These are phyloP conservation scores for Scytalopus superciliaris DNA, from an alignment of 2,113 vertebrate species.

Conservation along the genomic window DNA sequence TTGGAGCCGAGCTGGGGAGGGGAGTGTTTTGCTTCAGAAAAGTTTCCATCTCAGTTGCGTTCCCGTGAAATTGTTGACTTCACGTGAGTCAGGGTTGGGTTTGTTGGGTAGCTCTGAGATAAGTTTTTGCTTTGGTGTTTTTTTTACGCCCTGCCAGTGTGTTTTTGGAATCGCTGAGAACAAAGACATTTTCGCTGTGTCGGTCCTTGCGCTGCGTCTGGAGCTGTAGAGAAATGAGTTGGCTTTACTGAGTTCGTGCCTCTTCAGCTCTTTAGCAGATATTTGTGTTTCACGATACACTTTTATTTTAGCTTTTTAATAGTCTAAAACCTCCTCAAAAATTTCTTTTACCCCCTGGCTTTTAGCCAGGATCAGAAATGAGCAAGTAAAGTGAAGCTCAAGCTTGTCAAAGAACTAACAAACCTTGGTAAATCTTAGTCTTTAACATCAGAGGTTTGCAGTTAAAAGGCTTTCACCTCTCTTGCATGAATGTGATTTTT, in stretches of 20 bases:
- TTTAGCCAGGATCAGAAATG: background rate
- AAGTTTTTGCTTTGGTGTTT: background rate
- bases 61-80: background rate
- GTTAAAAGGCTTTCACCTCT: background rate
- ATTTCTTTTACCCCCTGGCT: background rate
- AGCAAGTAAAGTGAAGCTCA: background rate
- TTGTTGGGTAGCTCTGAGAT: background rate
- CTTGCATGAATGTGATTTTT: background rate
- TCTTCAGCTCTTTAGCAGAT: background rate
- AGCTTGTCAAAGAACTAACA: background rate
- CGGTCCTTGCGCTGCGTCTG: rapidly evolving
- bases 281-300: background rate
- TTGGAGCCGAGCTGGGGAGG: rapidly evolving
- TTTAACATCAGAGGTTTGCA: background rate
- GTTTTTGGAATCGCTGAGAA: background rate
- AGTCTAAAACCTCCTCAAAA: background rate
- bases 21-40: background rate
- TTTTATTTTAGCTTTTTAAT: background rate
- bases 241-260: background rate
- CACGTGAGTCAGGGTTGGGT: background rate
- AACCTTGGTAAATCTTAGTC: background rate
- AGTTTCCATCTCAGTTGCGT: background rate
- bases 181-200: background rate
- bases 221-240: rapidly evolving
- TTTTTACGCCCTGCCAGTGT: background rate